Evolutionary conservation across 1,140 invertebrate genomes (phyloP), one percentile per base, ranked within the genome.

Genomic region (Tribolium madens): DNA sequence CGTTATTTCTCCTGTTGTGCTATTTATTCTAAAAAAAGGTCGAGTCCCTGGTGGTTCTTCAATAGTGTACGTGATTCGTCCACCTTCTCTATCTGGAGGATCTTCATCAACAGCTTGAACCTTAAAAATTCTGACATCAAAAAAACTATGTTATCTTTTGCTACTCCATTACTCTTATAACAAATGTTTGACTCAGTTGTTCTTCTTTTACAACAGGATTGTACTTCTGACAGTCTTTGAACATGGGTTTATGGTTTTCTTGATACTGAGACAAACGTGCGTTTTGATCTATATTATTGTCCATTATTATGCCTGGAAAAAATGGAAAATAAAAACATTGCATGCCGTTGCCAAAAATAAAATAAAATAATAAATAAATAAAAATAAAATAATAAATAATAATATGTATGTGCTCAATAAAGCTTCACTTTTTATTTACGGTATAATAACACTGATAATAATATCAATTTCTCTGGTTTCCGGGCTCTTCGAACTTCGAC

Each of bases 11-110:
- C 95, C 95, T 10, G 93, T 92, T 3, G 85, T 84, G 33, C 92
- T 89, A 84, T 96, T 90, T 50, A 97, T 95, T 70, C 89, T 88
- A 84, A 97, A 96, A 83, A 94, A 92, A 26, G 91, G 87, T 76
- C 92, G 91, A 83, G 94, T 92, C 48, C 89, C 89, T n/a, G 91
- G 90, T 60, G 89, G 89, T 7, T 91, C 91, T 52, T 81, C 53
- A 81, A 96, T 92, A 75, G 91, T 92, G 85, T 96, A 97, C 3
- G 89, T 91, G 18, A 97, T 91, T 36, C 89, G 93, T 18, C 95
- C 94, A 78, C 94, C 93, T 31, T 33, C 17, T 80, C 91, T 90
- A 71, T 94, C 91, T 0, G 89, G 89, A 50, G 91, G 91, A 85
- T 94, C 93, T 7, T 86, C 85, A 81, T 93, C 89, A 48, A 84